Percentiles rank a stretch among this genome's conserved stretches.
These are phyloP conservation scores for Paramormyrops kingsleyae DNA, from an alignment of 2,113 vertebrate species.

Conservation along the genomic window DNA sequence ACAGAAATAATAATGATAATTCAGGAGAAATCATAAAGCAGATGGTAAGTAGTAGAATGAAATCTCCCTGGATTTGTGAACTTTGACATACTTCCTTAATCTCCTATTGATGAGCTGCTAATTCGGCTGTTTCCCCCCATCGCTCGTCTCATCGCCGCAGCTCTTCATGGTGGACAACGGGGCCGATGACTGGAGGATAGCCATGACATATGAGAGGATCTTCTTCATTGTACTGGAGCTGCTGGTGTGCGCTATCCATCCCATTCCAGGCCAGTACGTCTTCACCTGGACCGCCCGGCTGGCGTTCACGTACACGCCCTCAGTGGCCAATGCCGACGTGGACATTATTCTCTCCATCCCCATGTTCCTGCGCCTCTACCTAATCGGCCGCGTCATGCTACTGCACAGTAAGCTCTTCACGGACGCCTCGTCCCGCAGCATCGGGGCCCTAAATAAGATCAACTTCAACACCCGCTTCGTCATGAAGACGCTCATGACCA, in stretches of 20 bases:
- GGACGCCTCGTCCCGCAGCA: conserved; percentile 84
- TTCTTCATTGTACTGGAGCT: conserved; percentile 88
- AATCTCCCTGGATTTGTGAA: background rate
- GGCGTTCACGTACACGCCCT: conserved; percentile 78
- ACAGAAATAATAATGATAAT: background rate
- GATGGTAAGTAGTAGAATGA: background rate
- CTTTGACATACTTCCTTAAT: background rate
- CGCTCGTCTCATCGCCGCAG: conserved; percentile 41
- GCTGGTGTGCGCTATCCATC: conserved; percentile 85
- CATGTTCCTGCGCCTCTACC: conserved; percentile 92
- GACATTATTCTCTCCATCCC: conserved; percentile 88
- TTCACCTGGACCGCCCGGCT: conserved; percentile 85
- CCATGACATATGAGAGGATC: conserved; percentile 85
- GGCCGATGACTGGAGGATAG: conserved; percentile 91
- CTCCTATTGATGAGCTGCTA: background rate
- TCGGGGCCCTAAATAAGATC: conserved; percentile 79
- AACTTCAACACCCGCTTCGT: conserved; percentile 93
- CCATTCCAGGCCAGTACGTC: conserved; percentile 82
- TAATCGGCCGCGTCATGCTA: conserved; percentile 85
- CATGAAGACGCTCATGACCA: conserved; percentile 94
- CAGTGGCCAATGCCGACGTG: conserved; percentile 77
- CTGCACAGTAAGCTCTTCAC: conserved; percentile 90
- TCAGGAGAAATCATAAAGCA: background rate
- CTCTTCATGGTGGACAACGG: conserved; percentile 94
- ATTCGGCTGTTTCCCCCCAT: background rate